Base-by-base conservation (phyloP, 2,113 vertebrate species). In the Amblyopsis rosae region DNA sequence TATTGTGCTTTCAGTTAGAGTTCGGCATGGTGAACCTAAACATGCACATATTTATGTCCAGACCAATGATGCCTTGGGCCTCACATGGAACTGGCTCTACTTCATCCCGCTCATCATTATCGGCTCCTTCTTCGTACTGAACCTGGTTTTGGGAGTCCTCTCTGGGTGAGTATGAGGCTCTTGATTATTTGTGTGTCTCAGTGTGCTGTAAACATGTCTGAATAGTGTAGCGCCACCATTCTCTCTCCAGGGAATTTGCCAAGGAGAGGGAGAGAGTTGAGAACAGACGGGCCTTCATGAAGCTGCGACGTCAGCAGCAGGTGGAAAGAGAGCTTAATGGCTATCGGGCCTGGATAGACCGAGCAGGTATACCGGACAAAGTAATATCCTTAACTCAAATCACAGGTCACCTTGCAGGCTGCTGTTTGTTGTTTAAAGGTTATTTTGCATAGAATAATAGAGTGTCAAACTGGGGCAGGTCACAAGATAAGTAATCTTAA, bases 261-360 rank as follows among this genome's bases (percentile, higher is more conserved):
- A 99, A 99, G 87, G 98, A 99, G 86, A 94, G 98, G 8, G 97
- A 99, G 87, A 76, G 98, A 10, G 98, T 99, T 91, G 98, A 99
- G 92, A 99, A 99, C 91, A 93, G 98, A 15, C 91, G 97, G 26
- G 97, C 96, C 26, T 99, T 99, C 89, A 98, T 99, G 96, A 99
- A 99, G 77, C 92, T 99, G 62, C 92, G 98, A 57, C 93, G 98
- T 3, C 97, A 99, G 89, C 98, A 99, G 89, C 98, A 99, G 92
- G 96, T 97, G 3, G 98, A 99, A 70, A 84, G 98, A 2, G 98
- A 99, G 66, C 90, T 99, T 78, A 99, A 99, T 0, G 98, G 97
- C 26, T 99, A 99, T 87, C 90, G 96, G 0, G 98, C 97, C 26
- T 99, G 97, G 98, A 98, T 99, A 80, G 96, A 99, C 93, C 95